These are phyloP conservation scores for Paramuricea clavata DNA, from an alignment of 92 coral and sea anemone genomes.

Conservation along the genomic window DNA sequence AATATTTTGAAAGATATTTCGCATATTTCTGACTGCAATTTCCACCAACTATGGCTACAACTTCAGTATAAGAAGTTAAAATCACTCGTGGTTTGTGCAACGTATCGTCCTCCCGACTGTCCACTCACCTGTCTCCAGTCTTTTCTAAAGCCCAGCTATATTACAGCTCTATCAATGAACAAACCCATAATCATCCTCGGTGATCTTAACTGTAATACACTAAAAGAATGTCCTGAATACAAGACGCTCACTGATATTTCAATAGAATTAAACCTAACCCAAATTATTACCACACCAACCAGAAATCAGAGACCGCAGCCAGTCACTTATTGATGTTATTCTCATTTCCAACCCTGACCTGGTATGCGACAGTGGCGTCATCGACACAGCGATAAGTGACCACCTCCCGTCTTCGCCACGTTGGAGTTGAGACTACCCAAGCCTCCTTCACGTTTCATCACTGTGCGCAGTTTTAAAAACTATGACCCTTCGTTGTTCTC, in stretches of 20 bases:
- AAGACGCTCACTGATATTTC: constrained; percentile 44
- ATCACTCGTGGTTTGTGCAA: constrained; percentile 68
- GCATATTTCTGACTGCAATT: constrained; percentile 48
- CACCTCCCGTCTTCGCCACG: constrained; percentile 45
- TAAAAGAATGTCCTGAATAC: constrained; percentile 65
- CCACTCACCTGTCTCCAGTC: constrained; percentile 72
- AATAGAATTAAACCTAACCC: constrained; percentile 58
- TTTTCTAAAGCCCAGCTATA: constrained; percentile 68
- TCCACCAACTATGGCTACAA: constrained; percentile 69
- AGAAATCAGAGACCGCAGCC: constrained; percentile 48
- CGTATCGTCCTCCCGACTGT: constrained; percentile 73
- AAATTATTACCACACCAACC: constrained; percentile 43
- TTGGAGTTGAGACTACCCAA: constrained; percentile 51
- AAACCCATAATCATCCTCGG: constrained; percentile 68
- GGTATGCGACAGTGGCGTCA: constrained; percentile 42
- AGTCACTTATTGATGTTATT: constrained; percentile 36
- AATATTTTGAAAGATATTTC: constrained; percentile 56
- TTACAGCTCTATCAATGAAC: constrained; percentile 61
- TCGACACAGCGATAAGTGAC: constrained; percentile 40
- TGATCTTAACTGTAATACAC: constrained; percentile 70
- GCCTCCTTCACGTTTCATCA: constrained; percentile 47
- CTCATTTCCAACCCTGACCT: constrained; percentile 38
- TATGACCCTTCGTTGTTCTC: constrained; percentile 45
- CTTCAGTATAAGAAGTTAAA: constrained; percentile 62
- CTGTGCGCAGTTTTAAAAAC: constrained; percentile 34